Evolutionary conservation across 2,113 vertebrate genomes (phyloP), one percentile per base, ranked within the genome.

Genomic region (Solenodon paradoxus): DNA sequence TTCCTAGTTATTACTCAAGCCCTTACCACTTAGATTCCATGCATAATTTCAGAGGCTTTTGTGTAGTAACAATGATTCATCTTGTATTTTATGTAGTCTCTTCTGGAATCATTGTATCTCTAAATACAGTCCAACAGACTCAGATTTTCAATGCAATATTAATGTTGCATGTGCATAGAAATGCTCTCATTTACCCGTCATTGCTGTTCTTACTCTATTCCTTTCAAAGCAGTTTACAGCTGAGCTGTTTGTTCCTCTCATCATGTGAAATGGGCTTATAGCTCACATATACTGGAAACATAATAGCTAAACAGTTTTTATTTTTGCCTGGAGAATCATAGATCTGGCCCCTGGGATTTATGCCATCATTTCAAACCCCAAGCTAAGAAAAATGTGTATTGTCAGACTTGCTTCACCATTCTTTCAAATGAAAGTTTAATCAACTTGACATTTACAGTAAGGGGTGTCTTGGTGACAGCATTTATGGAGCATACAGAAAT

Each of bases 391-490:
- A 96, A 95, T 11, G 38, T 92, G 59, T 89, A 72, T 30, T 96
- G 94, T 96, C 96, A 97, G 75, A 32, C 55, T 88, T n/a, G 86
- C 96, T 95, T 96, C 95, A 87, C 94, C 88, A 84, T 72, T 90
- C 75, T 95, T 96, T 96, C 83, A 96, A 95, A 97, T 95, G 95
- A 96, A 97, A 96, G 78, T 96, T 96, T 98, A 92, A 97, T 97
- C 96, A 95, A 51, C 55, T 96, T 96, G 95, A 93, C 95, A 93
- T 97, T 97, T 96, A 92, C 85, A 91, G 69, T 79, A 95, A 86
- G 59, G 66, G 63, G 45, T 63, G 12, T 87, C 90, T 92, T 35
- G 20, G 82, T 92, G 92, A 96, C 77, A 94, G 89, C 59, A 82
- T 91, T 93, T 66, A 74, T 49, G n/a, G 28, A 72, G 20, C 13